Evolutionary conservation across 2,888 invertebrate genomes (phyloP).

Genomic region (Teinopalpus imperialis): DNA sequence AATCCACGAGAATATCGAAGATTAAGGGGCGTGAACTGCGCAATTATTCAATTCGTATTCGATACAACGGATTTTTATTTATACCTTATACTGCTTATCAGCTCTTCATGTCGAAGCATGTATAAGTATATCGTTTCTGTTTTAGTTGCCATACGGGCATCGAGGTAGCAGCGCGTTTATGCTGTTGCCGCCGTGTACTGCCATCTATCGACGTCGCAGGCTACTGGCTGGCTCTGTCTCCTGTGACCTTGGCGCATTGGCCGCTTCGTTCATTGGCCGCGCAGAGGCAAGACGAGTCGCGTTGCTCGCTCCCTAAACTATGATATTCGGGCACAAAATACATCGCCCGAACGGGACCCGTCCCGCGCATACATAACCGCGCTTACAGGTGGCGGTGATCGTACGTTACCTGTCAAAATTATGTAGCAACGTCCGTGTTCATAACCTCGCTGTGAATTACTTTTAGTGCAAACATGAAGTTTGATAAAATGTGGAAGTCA

Average conservation of each 20-base stretch:
- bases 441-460: constrained; percentile 58
- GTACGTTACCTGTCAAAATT: constrained; percentile 73
- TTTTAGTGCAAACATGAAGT: constrained; percentile 52
- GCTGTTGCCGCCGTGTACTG: constrained; percentile 44
- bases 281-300: constrained; percentile 59
- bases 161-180: constrained; percentile 58
- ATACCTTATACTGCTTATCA: constrained; percentile 78
- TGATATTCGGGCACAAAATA: constrained; percentile 53
- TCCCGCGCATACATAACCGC: constrained; percentile 44
- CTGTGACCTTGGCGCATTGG: constrained; percentile 70
- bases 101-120: constrained; percentile 60
- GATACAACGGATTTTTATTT: constrained; percentile 65
- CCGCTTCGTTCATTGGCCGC: constrained; percentile 75
- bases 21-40: constrained; percentile 30
- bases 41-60: constrained; percentile 66
- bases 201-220: constrained; percentile 52
- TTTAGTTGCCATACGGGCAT: constrained; percentile 76
- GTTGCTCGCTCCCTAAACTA: constrained; percentile 60
- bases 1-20: not conserved
- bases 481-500: constrained; percentile 57
- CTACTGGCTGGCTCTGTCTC: constrained; percentile 49
- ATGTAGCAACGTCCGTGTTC: constrained; percentile 59
- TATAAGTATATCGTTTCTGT: constrained; percentile 44
- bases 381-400: constrained; percentile 54
- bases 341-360: constrained; percentile 47